Evolutionary conservation across 2,113 vertebrate genomes (phyloP).

Genomic region (Tetrax tetrax): DNA sequence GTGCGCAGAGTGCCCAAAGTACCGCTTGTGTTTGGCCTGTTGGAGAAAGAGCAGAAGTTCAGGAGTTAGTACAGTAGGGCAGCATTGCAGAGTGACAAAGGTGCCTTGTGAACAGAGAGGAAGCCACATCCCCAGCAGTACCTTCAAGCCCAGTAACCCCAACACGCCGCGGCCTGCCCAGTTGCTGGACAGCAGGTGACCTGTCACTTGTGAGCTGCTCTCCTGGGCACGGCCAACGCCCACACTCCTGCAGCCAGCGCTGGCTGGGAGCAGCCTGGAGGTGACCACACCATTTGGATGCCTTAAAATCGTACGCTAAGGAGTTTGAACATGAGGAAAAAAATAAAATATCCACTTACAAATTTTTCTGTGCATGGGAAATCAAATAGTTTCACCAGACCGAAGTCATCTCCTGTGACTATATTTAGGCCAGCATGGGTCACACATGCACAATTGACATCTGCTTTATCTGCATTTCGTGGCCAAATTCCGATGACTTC

Average conservation of each 20-base stretch:
- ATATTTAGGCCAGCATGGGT: conserved; percentile 90
- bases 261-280: background rate
- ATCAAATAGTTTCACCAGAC: conserved; percentile 96
- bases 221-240: background rate
- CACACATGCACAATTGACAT: conserved; percentile 93
- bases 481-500: conserved; percentile 97
- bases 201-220: background rate
- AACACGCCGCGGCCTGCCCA: accelerated
- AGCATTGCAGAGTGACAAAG: no score
- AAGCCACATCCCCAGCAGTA: background rate
- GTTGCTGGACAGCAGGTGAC: accelerated
- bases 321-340: background rate
- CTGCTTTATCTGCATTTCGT: conserved; percentile 90
- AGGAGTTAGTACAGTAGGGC: accelerated
- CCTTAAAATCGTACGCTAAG: accelerated
- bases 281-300: accelerated
- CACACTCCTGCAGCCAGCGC: background rate
- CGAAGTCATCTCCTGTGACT: conserved; percentile 93
- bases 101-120: background rate
- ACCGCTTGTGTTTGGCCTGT: conserved; percentile 96
- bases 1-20: conserved; percentile 93
- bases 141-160: background rate
- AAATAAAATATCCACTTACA: conserved; percentile 77
- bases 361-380: conserved; percentile 95
- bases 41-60: background rate